A percentile compares a stretch with the other conserved stretches of the same genome.
Conservation (phyloP, 2,113 vertebrate species). For the Misgurnus anguillicaudatus region DNA sequence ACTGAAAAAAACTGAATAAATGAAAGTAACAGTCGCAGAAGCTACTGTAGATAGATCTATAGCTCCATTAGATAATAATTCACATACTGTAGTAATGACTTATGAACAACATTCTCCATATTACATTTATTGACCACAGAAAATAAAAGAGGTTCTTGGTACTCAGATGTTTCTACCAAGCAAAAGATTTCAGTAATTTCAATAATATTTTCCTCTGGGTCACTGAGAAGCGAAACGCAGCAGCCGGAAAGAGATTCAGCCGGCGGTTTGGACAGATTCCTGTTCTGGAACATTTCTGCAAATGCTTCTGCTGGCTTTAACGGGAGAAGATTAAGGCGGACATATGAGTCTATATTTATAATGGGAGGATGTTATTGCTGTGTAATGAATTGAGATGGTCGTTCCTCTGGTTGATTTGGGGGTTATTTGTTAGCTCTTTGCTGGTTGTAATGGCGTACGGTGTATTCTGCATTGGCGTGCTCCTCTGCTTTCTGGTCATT, state of each 20-base stretch:
- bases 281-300: slow-evolving; percentile 34
- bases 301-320: slow-evolving; percentile 48
- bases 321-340: slow-evolving; percentile 41
- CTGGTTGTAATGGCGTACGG: slow-evolving; percentile 63
- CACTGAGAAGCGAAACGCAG: background rate
- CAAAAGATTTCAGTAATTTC: background rate
- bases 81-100: too few relatives aligned
- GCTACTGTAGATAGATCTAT: slow-evolving; percentile 30
- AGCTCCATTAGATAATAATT: too few relatives aligned
- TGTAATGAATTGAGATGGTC: slow-evolving; percentile 66
- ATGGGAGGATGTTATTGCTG: slow-evolving; percentile 62
- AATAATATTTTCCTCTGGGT: background rate
- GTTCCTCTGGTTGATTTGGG: slow-evolving; percentile 52
- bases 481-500: slow-evolving; percentile 71
- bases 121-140: too few relatives aligned
- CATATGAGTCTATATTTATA: slow-evolving; percentile 52
- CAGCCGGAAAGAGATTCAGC: background rate
- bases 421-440: slow-evolving; percentile 66
- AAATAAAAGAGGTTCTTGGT: too few relatives aligned
- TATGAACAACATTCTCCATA: too few relatives aligned
- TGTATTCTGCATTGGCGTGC: slow-evolving; percentile 69
- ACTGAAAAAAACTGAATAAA: slow-evolving; percentile 20
- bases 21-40: slow-evolving; percentile 26
- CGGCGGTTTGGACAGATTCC: slow-evolving; percentile 7
- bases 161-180: too few relatives aligned